Conservation (phyloP, 1,140 invertebrate species). For the Lethocerus indicus region DNA sequence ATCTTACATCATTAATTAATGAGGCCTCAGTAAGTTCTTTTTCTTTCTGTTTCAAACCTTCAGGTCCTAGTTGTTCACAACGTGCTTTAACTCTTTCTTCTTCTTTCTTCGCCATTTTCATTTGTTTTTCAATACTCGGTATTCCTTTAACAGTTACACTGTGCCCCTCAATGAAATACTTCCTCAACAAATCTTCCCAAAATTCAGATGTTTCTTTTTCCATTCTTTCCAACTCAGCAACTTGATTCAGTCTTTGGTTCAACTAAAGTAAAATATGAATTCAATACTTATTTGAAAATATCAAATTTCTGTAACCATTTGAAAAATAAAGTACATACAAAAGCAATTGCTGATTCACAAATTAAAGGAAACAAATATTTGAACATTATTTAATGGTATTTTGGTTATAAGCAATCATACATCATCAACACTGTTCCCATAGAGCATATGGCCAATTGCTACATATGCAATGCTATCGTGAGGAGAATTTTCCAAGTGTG, state of each 20-base stretch:
- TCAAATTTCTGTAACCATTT: too few species aligned
- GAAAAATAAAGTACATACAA: not conserved
- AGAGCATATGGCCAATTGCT: constrained; percentile 66
- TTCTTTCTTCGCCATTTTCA: constrained; percentile 43
- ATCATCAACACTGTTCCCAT: constrained; percentile 54
- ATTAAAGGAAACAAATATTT: not conserved
- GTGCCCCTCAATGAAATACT: constrained; percentile 46
- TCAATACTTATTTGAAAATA: not conserved
- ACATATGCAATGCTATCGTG: constrained; percentile 55
- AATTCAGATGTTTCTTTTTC: constrained; percentile 40
- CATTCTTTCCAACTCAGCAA: constrained; percentile 41
- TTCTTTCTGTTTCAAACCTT: constrained; percentile 45
- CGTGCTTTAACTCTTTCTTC: constrained; percentile 45
- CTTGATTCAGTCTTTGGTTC: constrained; percentile 49
- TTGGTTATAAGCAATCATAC: constrained; percentile 37
- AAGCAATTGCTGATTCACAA: not conserved
- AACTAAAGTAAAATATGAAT: constrained; percentile 33
- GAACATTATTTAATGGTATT: not conserved
- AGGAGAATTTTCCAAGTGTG: constrained; percentile 54
- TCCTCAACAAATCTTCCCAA: constrained; percentile 52
- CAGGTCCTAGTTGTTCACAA: constrained; percentile 38
- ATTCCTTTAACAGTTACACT: constrained; percentile 32
- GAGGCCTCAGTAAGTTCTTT: constrained; percentile 46
- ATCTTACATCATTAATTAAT: constrained; percentile 50
- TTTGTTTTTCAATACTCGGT: constrained; percentile 37